phyloP scores from a whole-genome alignment of 2,113 vertebrate species.

The Ciconia maguari region DNA sequence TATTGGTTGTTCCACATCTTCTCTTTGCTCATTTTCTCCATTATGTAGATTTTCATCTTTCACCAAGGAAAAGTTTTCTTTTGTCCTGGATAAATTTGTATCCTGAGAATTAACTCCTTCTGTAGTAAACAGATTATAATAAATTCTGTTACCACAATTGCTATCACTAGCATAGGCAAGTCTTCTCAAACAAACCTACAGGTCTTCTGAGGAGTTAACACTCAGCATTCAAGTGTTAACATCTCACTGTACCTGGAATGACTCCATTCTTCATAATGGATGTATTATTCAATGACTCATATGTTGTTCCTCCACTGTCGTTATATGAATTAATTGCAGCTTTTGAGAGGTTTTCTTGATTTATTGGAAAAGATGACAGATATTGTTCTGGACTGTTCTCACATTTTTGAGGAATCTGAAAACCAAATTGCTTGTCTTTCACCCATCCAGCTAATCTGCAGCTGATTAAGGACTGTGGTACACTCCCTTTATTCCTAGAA shows the following conservation, averaged over 20 bases:
- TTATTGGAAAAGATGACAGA: background rate
- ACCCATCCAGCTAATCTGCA: conserved; percentile 91
- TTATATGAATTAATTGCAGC: background rate
- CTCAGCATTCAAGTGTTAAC: background rate
- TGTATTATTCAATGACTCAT: background rate
- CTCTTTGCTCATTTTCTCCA: background rate
- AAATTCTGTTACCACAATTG: background rate
- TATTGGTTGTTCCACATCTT: background rate
- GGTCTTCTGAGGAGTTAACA: background rate
- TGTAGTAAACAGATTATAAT: background rate
- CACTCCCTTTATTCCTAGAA: conserved; percentile 85
- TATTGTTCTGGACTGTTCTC: background rate
- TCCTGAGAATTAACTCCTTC: background rate
- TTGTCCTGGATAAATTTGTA: background rate
- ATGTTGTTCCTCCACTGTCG: background rate
- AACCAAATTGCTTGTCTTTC: conserved; percentile 82
- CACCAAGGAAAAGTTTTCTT: background rate
- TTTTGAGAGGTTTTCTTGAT: background rate
- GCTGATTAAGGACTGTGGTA: conserved; percentile 77
- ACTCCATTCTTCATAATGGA: background rate
- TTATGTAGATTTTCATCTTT: background rate
- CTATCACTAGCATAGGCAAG: background rate
- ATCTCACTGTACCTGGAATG: conserved; percentile 46
- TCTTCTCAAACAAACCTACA: background rate
- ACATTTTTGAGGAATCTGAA: conserved; percentile 21